A percentile compares a stretch with the other conserved stretches of the same genome.
Evolutionary conservation across 2,113 vertebrate species (phyloP).

Genomic region (Balaeniceps rex): DNA sequence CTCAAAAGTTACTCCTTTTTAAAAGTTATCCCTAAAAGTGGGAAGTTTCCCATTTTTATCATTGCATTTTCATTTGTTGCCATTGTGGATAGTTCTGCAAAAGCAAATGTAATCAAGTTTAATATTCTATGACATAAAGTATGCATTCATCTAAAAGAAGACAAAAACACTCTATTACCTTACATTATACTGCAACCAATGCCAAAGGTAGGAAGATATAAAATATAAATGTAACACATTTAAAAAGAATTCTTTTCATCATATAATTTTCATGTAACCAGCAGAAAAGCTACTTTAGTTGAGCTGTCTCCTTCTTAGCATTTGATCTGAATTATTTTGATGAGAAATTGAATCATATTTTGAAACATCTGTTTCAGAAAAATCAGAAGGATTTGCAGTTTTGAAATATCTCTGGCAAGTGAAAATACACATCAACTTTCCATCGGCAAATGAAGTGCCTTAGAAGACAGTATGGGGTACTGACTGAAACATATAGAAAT

Average conservation of each 20-base stretch:
- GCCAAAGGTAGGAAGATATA: conserved; percentile 5
- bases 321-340: conserved; percentile 1
- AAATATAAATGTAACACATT: neutral
- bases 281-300: neutral
- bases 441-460: neutral
- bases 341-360: neutral
- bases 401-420: neutral
- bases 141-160: neutral
- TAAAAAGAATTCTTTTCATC: neutral
- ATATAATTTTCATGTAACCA: neutral
- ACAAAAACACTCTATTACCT: neutral
- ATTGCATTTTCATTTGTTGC: neutral
- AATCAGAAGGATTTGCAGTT: neutral
- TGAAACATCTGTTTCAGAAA: conserved; percentile 3
- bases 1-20: neutral
- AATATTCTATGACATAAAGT: neutral
- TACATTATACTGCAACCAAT: neutral
- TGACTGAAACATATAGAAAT: neutral
- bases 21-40: neutral
- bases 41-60: neutral
- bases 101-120: conserved; percentile 26
- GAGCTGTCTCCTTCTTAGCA: neutral
- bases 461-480: neutral
- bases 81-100: neutral
- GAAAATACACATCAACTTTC: neutral